phyloP scores from a whole-genome alignment of 2,113 vertebrate species.

The Nothoprocta pentlandii region DNA sequence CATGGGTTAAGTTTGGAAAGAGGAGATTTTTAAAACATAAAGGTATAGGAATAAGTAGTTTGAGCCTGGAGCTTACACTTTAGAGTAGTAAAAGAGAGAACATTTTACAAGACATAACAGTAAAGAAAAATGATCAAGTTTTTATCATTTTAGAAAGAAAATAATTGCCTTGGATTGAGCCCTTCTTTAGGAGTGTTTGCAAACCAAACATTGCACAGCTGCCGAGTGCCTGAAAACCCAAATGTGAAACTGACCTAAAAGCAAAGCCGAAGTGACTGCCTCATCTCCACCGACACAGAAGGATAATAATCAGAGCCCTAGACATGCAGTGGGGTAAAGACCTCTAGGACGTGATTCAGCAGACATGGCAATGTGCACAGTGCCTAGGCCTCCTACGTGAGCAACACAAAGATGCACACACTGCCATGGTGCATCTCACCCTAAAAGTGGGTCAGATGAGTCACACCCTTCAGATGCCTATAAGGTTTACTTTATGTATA shows the following conservation, averaged over 20 bases:
- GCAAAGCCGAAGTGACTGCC: slow-evolving; percentile 54
- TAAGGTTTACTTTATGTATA: not conserved
- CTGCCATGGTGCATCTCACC: not conserved
- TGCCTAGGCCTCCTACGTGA: not conserved
- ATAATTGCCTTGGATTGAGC: slow-evolving; percentile 45
- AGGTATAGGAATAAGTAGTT: not conserved
- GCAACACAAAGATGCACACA: not conserved
- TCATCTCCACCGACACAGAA: slow-evolving; percentile 1
- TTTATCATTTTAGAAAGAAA: slow-evolving; percentile 52
- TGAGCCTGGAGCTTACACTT: not conserved
- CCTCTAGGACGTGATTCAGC: not conserved
- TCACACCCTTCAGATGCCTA: not conserved
- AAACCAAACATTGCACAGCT: slow-evolving; percentile 58
- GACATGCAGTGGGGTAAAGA: not conserved
- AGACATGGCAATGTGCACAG: not conserved
- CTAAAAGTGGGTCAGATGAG: not conserved
- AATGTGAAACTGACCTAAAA: slow-evolving; percentile 50
- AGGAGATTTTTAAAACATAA: not conserved
- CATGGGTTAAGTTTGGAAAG: not conserved
- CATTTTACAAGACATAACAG: not conserved
- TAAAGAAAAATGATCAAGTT: slow-evolving; percentile 23
- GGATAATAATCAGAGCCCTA: not conserved
- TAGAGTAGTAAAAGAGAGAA: not conserved
- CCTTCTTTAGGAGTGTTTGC: slow-evolving; percentile 39
- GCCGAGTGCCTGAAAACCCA: slow-evolving; percentile 41